Evolutionary conservation across 2,113 vertebrate species (phyloP), one percentile per base, ranked within the genome.

Genomic region (Seriola aureovittata): DNA sequence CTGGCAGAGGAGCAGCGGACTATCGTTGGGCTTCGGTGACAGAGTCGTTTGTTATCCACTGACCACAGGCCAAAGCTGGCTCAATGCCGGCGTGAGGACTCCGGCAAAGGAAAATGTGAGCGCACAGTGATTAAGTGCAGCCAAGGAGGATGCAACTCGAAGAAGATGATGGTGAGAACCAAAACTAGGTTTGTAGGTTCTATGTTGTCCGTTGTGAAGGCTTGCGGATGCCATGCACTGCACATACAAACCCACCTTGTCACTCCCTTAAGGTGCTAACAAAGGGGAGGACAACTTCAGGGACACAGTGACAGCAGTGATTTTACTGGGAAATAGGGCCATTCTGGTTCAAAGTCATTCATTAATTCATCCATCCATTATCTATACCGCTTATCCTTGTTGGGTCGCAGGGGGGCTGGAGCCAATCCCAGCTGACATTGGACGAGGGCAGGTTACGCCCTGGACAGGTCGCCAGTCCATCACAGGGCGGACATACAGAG

Each of bases 21-120:
- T 77, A 85, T 79, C 58, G 75, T 76, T 71, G 63, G 62, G 67
- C 44, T 52, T 58, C 8, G 13, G 50, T 76, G 80, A 86, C 88
- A 76, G 67, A 76, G 46, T 36, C 5, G 29, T 92, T 91, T 85
- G 78, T 90, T 88, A 89, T 83, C 72, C 11, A 4, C 75, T 88
- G 87, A 88, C 89, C 40, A 54, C 80, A 34, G 42, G 46, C 62
- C 44, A 62, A 71, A 81, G 74, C 57, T 63, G 74, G 74, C 74
- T 44, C 1, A 5, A 17, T 48, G 52, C 68, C 52, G 0, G 29
- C 25, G 3, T 10, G 36, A 67, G 25, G 36, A 62, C 71, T 76
- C 17, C n/a, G 7, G 44, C 25, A 38, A 55, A 70, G 46, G 46
- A 48, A 40, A 76, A 63, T 10, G 19, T n/a, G 46, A 74, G 52